Evolutionary conservation across 2,888 invertebrate genomes (phyloP).

Genomic region (Stegophylla sp.): DNA sequence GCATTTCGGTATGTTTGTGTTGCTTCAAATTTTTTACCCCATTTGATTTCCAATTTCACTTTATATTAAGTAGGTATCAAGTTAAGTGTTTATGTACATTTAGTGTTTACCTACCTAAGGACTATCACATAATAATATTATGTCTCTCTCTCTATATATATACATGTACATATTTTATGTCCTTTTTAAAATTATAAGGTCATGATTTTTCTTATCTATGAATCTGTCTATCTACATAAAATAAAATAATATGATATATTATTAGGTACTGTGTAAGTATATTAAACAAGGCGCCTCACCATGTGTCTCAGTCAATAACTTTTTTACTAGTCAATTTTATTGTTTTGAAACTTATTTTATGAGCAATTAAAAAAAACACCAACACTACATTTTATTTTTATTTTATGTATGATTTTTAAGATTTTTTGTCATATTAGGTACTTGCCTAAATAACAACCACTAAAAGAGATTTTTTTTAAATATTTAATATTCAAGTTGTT

Average conservation of each 20-base stretch:
- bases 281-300: too few species aligned
- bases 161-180: conserved; percentile 7
- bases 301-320: too few species aligned
- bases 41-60: not conserved
- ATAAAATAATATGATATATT: conserved; percentile 8
- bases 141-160: not conserved
- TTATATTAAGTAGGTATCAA: not conserved
- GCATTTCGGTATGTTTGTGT: conserved; percentile 1
- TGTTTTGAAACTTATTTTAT: too few species aligned
- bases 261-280: not conserved
- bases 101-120: not conserved
- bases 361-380: too few species aligned
- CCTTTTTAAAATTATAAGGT: conserved; percentile 54
- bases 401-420: too few species aligned
- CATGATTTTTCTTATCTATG: conserved; percentile 52
- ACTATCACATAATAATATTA: not conserved
- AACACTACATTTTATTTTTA: too few species aligned
- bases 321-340: too few species aligned
- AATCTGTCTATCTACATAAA: not conserved
- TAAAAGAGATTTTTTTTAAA: too few species aligned
- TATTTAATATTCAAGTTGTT: too few species aligned
- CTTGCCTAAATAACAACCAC: too few species aligned
- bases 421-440: too few species aligned
- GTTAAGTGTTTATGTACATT: not conserved
- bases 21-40: not conserved